phyloP scores from a whole-genome alignment of 2,113 vertebrate genomes.

The Istiophorus platypterus region DNA sequence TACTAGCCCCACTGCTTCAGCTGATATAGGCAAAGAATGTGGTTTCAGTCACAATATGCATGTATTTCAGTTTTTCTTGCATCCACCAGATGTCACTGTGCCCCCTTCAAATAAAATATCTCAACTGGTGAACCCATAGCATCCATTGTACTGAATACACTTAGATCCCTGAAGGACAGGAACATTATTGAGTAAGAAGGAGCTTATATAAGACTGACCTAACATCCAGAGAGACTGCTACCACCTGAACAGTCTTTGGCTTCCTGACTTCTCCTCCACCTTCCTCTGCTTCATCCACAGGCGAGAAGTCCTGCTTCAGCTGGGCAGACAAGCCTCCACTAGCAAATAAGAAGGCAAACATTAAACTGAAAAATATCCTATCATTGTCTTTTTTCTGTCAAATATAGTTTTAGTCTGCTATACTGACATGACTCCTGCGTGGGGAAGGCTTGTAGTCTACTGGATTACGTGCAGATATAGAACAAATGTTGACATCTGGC shows the following conservation, averaged over 20 bases:
- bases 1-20: constrained; percentile 3
- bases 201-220: constrained; percentile 54
- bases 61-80: neutral
- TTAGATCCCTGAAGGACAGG: neutral
- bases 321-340: constrained; percentile 78
- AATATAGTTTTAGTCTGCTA: neutral
- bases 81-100: constrained; percentile 63
- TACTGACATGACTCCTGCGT: neutral
- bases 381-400: neutral
- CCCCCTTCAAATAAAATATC: neutral
- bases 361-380: neutral
- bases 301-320: constrained; percentile 53
- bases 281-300: constrained; percentile 71
- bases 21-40: neutral
- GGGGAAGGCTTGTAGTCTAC: neutral
- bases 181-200: neutral
- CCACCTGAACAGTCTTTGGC: neutral
- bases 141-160: neutral
- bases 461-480: neutral
- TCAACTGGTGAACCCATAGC: neutral
- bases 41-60: neutral
- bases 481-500: neutral
- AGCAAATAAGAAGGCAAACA: constrained; percentile 58
- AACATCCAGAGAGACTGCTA: constrained; percentile 75
- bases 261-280: constrained; percentile 79